Evolutionary conservation across 2,797 vertebrate genomes (phyloP), one percentile per base, ranked within the genome.

Genomic region (Eurystomus glaucurus): DNA sequence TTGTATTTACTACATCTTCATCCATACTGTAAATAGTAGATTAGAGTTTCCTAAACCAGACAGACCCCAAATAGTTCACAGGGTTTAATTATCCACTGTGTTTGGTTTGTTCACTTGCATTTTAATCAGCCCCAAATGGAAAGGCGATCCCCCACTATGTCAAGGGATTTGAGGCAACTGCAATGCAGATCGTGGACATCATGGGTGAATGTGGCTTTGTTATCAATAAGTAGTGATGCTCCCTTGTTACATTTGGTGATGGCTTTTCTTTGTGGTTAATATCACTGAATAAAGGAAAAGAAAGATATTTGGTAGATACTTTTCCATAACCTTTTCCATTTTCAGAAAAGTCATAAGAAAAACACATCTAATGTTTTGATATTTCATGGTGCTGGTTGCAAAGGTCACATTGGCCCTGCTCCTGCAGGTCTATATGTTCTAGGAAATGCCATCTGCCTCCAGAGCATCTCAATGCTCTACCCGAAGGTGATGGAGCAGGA

Each of bases 341-440:
- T 84, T 33, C 45, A 78, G 94, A 41, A 22, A 14, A 45, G 13
- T 4, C 5, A 0, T 37, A 55, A 66, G 39, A 20, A 68, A 74
- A 74, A 4, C 60, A 71, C 31, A 9, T 5, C 1, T 5, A 17
- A 4, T 1, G 3, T 10, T 65, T 75, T 28, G 46, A 18, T 37
- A 62, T 58, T 84, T 69, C 10, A 26, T 55, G 28, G 43, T 60
- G 11, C 13, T 48, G 28, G 31, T 7, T 55, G n/a, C 22, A 51
- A 41, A 50, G 26, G 37, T 35, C 2, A 0, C 31, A 1, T 2
- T 6, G 18, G 51, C 16, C 31, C 13, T 3, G 9, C 19, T 90
- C 37, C 75, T n/a, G 29, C 16, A 35, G 29, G 43, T 45, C 68
- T 62, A 2, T 4, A 2, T 6, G 15, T 31, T n/a, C 69, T 72